phyloP scores from a whole-genome alignment of 2,797 vertebrate genomes.

The Chiloscyllium punctatum region DNA sequence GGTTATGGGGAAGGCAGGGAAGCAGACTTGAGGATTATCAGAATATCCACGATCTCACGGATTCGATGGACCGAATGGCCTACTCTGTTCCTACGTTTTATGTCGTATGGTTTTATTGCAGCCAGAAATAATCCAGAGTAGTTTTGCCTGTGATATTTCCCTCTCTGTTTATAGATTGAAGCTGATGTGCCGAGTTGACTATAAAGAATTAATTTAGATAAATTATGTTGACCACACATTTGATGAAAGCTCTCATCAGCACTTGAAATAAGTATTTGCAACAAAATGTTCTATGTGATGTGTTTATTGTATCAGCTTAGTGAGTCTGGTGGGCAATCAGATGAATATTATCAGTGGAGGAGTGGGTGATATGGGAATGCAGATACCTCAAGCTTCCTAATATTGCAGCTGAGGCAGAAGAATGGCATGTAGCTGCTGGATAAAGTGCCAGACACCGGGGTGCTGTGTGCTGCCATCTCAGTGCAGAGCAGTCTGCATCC shows the following conservation, averaged over 20 bases:
- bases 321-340: background rate
- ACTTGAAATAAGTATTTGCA: background rate
- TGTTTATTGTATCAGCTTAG: background rate
- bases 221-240: background rate
- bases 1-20: too few relatives aligned
- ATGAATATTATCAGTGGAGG: background rate
- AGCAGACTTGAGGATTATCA: too few relatives aligned
- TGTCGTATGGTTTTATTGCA: background rate
- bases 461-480: background rate
- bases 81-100: too few relatives aligned
- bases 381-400: background rate
- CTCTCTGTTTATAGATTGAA: background rate
- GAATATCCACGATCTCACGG: too few relatives aligned
- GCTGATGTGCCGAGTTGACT: background rate
- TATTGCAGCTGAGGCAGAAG: background rate
- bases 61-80: too few relatives aligned
- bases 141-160: background rate
- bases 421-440: background rate
- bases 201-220: background rate
- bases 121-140: background rate
- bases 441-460: background rate
- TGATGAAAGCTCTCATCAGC: background rate
- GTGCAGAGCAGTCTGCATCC: background rate
- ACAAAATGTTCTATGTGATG: background rate
- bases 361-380: background rate